Evolutionary conservation across 2,888 invertebrate genomes (phyloP), one percentile per base, ranked within the genome.

Genomic region (Leptinotarsa juncta): DNA sequence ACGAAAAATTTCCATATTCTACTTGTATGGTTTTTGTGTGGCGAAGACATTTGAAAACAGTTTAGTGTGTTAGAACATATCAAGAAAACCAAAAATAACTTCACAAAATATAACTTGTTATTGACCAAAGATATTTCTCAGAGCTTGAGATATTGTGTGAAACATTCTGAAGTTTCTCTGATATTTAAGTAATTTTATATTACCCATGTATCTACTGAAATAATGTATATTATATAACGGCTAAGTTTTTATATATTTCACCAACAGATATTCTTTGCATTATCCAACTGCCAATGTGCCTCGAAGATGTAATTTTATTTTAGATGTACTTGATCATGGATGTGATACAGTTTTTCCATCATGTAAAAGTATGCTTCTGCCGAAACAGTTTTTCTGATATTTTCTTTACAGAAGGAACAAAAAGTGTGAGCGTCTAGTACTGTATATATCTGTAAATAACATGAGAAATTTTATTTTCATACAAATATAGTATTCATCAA

Each of bases 111-210:
- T 62, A 14, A 60, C 26, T 60, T 62, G 62, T 62, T 65, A 71
- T 68, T 65, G 60, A 74, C 74, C 74, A 74, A 74, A 74, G 74
- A 74, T 74, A 74, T 68, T 71, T 49, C 71, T 71, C 71, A 68
- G 65, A 55, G 74, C 71, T 74, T 67, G 74, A 70, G 70, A 57
- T 74, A 66, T 70, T 67, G 67, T 70, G 67, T 70, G 62, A 62
- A 62, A 62, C 62, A 62, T 32, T 62, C 62, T 62, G 62, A 62
- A 62, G 32, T 70, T 53, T 66, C 66, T 67, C 70, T 67, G 67
- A 70, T 74, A 70, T 60, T 70, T 49, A 50, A n/a, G 70, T 70
- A 70, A 70, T 51, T 51, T 69, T 53, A 62, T 20, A 57, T 57
- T 57, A 23, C 15, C 12, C 23, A 15, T 57, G 23, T 57, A 57